phyloP scores from a whole-genome alignment of 2,888 invertebrate species.

The Cryptus armator region DNA sequence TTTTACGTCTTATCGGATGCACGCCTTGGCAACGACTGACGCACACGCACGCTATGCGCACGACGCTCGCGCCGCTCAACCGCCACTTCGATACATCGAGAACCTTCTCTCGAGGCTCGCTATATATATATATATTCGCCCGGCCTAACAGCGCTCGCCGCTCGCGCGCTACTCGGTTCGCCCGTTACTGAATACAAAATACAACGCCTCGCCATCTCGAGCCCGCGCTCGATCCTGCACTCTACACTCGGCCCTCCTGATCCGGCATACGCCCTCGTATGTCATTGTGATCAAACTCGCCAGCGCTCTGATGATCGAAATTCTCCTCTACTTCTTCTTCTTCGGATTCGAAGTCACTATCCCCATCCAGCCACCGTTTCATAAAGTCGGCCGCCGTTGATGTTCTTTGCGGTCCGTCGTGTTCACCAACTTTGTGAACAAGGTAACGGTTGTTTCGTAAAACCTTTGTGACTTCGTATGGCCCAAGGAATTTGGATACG shows the following conservation, averaged over 20 bases:
- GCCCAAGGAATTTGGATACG: conserved; percentile 17
- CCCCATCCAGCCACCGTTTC: conserved; percentile 42
- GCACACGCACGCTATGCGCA: no score
- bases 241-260: conserved; percentile 56
- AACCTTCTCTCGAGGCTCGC: no score
- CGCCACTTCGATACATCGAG: no score
- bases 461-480: conserved; percentile 32
- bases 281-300: neutral
- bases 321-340: neutral
- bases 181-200: no score
- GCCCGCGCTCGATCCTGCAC: neutral
- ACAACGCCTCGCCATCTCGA: no score
- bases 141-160: no score
- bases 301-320: neutral
- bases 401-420: conserved; percentile 49
- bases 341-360: neutral
- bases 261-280: conserved; percentile 34
- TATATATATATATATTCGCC: no score
- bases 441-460: conserved; percentile 50
- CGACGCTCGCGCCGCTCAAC: no score
- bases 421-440: conserved; percentile 45
- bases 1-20: no score
- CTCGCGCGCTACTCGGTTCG: no score
- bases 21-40: no score
- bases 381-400: conserved; percentile 52